These are phyloP conservation scores for Mormyrops boulengeri DNA, from an alignment of 2,797 vertebrate genomes.

Conservation along the genomic window DNA sequence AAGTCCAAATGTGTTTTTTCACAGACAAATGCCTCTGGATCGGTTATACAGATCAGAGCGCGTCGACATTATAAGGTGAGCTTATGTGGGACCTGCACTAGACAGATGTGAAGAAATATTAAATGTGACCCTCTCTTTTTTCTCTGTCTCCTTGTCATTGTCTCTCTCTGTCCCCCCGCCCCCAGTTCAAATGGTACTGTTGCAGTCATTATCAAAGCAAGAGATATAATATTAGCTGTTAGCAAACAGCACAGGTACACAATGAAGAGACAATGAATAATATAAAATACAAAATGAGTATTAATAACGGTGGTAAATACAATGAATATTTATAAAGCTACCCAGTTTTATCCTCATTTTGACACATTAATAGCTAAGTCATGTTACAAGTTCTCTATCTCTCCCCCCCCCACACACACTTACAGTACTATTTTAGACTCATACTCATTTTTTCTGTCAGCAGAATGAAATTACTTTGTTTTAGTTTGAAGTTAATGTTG, in stretches of 20 bases:
- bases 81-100: background rate
- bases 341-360: background rate
- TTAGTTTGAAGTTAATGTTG: background rate
- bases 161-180: background rate
- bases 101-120: background rate
- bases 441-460: background rate
- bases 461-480: background rate
- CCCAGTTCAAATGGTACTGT: background rate
- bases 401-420: background rate
- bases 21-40: background rate
- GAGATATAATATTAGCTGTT: background rate
- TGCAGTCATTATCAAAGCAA: background rate
- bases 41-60: background rate
- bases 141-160: background rate
- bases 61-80: background rate
- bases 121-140: conserved; percentile 1
- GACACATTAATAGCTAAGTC: background rate
- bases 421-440: background rate
- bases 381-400: background rate
- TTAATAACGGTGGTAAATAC: background rate
- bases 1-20: background rate
- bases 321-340: background rate
- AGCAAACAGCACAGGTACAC: background rate
- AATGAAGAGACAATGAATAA: background rate
- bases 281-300: background rate